A percentile compares a stretch with the other conserved stretches of the same genome.
These are phyloP conservation scores for Agrochola lychnidis DNA, from an alignment of 2,888 invertebrate genomes.

Conservation along the genomic window DNA sequence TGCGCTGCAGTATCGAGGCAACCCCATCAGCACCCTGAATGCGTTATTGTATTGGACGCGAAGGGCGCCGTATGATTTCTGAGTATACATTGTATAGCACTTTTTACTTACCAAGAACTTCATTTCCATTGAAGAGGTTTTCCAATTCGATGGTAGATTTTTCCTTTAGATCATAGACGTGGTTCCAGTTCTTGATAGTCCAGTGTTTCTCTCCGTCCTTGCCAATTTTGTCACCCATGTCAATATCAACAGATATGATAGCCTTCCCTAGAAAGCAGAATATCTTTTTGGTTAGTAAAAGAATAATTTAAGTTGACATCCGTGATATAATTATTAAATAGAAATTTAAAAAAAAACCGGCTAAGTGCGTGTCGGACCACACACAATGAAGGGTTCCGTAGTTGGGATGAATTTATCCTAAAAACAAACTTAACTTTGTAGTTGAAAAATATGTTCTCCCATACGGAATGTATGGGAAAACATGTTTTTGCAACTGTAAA, in stretches of 20 bases:
- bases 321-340: neutral
- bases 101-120: conserved; percentile 73
- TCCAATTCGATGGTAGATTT: conserved; percentile 74
- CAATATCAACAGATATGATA: conserved; percentile 62
- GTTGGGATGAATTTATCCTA: too few relatives aligned
- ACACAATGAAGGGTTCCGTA: too few relatives aligned
- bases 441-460: too few relatives aligned
- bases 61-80: too few relatives aligned
- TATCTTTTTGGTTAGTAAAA: neutral
- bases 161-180: conserved; percentile 74
- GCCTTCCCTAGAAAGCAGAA: conserved; percentile 67
- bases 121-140: conserved; percentile 79
- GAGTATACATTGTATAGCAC: neutral
- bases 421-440: too few relatives aligned
- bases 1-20: too few relatives aligned
- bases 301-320: neutral
- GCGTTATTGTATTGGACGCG: too few relatives aligned
- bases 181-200: conserved; percentile 72
- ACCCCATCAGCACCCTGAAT: too few relatives aligned
- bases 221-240: conserved; percentile 67
- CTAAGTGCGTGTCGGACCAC: too few relatives aligned
- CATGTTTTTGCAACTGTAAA: too few relatives aligned
- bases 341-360: too few relatives aligned
- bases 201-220: conserved; percentile 75
- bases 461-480: too few relatives aligned